Conservation (phyloP, 1,140 invertebrate genomes). For the Papilio machaon region DNA sequence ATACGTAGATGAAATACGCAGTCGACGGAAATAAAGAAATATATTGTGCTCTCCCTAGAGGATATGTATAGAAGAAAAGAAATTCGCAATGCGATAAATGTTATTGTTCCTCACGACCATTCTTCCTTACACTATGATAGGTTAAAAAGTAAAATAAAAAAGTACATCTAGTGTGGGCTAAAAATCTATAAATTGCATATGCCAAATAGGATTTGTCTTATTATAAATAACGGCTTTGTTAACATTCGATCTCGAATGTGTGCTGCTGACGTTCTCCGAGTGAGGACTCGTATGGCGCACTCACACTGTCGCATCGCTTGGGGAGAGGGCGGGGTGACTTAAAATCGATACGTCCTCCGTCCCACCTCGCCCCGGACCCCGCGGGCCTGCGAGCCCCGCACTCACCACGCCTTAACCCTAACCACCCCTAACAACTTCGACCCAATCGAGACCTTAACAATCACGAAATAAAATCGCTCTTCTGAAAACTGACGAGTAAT, state of each 20-base stretch:
- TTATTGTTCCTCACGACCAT: background rate
- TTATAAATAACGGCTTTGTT: slow-evolving; percentile 23
- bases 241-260: slow-evolving; percentile 9
- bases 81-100: slow-evolving; percentile 20
- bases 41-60: slow-evolving; percentile 20
- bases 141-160: background rate
- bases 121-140: background rate
- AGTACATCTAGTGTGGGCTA: background rate
- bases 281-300: slow-evolving; percentile 72
- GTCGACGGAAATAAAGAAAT: slow-evolving; percentile 21
- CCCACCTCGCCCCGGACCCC: slow-evolving; percentile 68
- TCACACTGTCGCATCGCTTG: slow-evolving; percentile 76
- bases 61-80: slow-evolving; percentile 21
- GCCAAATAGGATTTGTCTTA: slow-evolving; percentile 1
- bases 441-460: slow-evolving; percentile 73
- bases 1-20: slow-evolving; percentile 12
- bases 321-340: slow-evolving; percentile 73
- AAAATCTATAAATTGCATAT: background rate
- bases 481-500: slow-evolving; percentile 42
- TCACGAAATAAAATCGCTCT: slow-evolving; percentile 67
- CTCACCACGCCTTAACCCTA: slow-evolving; percentile 72
- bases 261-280: slow-evolving; percentile 42
- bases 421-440: slow-evolving; percentile 74
- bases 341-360: slow-evolving; percentile 80
- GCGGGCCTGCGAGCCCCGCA: slow-evolving; percentile 62